Conservation (phyloP, 2,797 vertebrate genomes). For the Phrynocephalus vlangalii region DNA sequence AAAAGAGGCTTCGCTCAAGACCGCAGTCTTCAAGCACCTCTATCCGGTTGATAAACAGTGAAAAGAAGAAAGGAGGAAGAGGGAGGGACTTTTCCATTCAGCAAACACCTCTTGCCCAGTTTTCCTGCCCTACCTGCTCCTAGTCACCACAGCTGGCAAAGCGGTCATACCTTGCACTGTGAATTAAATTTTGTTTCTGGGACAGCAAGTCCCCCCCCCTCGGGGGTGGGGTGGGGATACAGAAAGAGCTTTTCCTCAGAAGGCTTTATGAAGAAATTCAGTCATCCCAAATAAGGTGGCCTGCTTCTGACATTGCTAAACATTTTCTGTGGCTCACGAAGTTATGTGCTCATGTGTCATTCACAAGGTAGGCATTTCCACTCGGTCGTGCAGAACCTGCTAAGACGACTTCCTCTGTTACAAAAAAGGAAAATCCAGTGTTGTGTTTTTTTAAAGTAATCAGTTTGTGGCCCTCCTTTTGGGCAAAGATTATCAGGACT, state of each 20-base stretch:
- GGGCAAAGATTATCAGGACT: background rate
- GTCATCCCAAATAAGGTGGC: background rate
- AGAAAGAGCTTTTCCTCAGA: background rate
- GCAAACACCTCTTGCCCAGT: background rate
- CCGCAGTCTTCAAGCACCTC: conserved; percentile 50
- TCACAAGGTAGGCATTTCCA: background rate
- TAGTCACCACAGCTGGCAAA: background rate
- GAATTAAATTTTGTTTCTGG: conserved; percentile 29
- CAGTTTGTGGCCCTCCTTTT: background rate
- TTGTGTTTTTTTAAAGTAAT: background rate
- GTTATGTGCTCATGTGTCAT: background rate
- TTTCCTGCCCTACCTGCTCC: background rate
- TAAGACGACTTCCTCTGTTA: background rate
- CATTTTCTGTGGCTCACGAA: background rate
- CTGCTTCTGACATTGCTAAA: background rate
- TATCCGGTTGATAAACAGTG: conserved; percentile 52
- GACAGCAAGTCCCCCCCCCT: background rate
- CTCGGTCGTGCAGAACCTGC: background rate
- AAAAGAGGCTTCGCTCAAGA: conserved; percentile 59
- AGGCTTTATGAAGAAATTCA: background rate
- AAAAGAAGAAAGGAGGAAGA: conserved; percentile 39
- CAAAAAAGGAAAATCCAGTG: background rate
- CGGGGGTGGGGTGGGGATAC: too few relatives aligned
- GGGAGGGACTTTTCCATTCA: background rate
- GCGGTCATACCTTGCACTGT: conserved; percentile 1